Conservation (phyloP, 2,888 invertebrate genomes). For the Lypha dubia region DNA sequence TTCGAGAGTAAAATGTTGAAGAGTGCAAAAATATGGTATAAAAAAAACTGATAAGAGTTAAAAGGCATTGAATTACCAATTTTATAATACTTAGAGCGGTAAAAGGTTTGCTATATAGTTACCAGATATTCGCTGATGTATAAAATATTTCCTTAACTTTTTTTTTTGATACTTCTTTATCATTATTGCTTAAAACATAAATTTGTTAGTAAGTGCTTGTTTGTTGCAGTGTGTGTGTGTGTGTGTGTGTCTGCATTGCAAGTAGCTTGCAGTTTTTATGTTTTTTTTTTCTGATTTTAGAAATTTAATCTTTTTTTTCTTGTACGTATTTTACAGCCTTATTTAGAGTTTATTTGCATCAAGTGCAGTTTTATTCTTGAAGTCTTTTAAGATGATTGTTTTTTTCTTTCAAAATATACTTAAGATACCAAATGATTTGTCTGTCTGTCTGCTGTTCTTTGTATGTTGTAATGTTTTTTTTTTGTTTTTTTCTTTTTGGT, state of each 20-base stretch:
- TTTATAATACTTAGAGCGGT: constrained; percentile 53
- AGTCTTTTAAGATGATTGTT: neutral
- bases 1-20: constrained; percentile 33
- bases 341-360: constrained; percentile 60
- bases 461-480: constrained; percentile 26
- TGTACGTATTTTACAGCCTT: constrained; percentile 4
- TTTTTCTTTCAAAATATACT: constrained; percentile 35
- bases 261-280: constrained; percentile 29
- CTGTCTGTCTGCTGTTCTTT: no score
- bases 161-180: constrained; percentile 41
- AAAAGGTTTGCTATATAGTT: constrained; percentile 46
- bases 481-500: constrained; percentile 51
- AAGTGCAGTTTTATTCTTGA: constrained; percentile 53
- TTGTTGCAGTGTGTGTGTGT: constrained; percentile 1
- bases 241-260: no score
- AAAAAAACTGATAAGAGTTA: constrained; percentile 64
- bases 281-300: neutral
- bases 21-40: constrained; percentile 21
- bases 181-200: constrained; percentile 68
- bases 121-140: constrained; percentile 38
- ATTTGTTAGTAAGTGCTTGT: constrained; percentile 58
- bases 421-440: constrained; percentile 60
- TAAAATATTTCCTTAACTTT: constrained; percentile 30
- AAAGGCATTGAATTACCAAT: constrained; percentile 72
- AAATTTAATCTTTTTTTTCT: constrained; percentile 60